Conservation (phyloP, 2,888 invertebrate species). For the Diabrotica balteata region DNA sequence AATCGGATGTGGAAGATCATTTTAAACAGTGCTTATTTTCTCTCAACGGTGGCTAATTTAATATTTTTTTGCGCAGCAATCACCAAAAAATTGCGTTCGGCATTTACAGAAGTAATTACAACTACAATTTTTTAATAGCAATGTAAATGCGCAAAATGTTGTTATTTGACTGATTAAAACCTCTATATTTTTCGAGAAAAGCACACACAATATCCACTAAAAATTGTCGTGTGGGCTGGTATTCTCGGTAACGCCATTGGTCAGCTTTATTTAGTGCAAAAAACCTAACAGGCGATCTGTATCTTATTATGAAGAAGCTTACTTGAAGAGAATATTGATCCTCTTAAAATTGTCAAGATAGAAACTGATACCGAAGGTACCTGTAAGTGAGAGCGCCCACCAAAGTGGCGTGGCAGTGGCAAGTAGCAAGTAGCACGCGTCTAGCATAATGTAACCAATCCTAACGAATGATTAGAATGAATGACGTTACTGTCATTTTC, state of each 20-base stretch:
- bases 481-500: too few species aligned
- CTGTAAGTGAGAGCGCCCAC: too few species aligned
- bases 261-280: neutral
- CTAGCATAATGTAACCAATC: too few species aligned
- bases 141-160: slow-evolving; percentile 7
- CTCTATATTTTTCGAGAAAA: slow-evolving; percentile 14
- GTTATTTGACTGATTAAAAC: slow-evolving; percentile 17
- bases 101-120: neutral
- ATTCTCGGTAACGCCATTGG: slow-evolving; percentile 15
- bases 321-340: neutral
- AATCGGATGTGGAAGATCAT: too few species aligned
- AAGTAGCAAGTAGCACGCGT: too few species aligned
- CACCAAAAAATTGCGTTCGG: too few species aligned
- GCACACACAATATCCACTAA: slow-evolving; percentile 12
- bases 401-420: too few species aligned
- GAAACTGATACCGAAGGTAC: too few species aligned
- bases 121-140: neutral
- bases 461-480: too few species aligned
- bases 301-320: neutral
- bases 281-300: neutral
- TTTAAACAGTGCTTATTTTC: too few species aligned
- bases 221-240: slow-evolving; percentile 14
- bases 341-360: neutral
- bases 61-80: too few species aligned
- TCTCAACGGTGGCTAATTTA: too few species aligned